Percentiles rank a stretch among this genome's conserved stretches.
These are phyloP conservation scores for Drosophila asahinai DNA, from an alignment of 1,140 invertebrate genomes.

Conservation along the genomic window DNA sequence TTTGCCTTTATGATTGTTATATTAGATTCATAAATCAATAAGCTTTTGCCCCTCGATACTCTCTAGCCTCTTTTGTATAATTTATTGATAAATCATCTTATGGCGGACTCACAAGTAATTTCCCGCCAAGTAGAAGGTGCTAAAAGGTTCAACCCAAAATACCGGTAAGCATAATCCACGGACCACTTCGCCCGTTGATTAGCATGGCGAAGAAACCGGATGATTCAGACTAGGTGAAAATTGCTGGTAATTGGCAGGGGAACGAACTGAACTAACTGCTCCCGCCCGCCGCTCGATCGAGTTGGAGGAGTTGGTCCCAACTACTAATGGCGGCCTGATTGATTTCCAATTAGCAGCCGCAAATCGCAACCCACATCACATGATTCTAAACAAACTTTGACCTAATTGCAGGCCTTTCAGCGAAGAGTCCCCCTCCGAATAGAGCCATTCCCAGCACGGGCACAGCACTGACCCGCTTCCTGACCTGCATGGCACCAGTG, in stretches of 20 bases:
- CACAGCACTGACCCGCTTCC: slow-evolving; percentile 77
- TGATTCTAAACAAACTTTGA: slow-evolving; percentile 64
- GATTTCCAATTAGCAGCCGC: slow-evolving; percentile 74
- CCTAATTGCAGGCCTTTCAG: slow-evolving; percentile 67
- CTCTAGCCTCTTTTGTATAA: slow-evolving; percentile 22
- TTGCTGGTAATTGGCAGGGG: slow-evolving; percentile 34
- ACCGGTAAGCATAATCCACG: slow-evolving; percentile 15
- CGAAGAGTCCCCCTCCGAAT: slow-evolving; percentile 24
- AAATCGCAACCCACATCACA: slow-evolving; percentile 58
- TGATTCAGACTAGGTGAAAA: slow-evolving; percentile 66
- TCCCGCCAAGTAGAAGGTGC: slow-evolving; percentile 30
- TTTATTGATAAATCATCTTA: slow-evolving; percentile 20
- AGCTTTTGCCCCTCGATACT: slow-evolving; percentile 1
- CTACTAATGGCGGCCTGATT: slow-evolving; percentile 73
- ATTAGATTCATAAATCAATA: slow-evolving; percentile 43
- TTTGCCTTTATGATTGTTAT: slow-evolving; percentile 19
- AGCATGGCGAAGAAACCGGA: slow-evolving; percentile 29
- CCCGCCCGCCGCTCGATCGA: slow-evolving; percentile 5
- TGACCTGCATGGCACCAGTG: slow-evolving; percentile 84
- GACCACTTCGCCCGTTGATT: slow-evolving; percentile 35
- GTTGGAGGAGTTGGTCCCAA: slow-evolving; percentile 1
- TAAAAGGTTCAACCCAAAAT: slow-evolving; percentile 46
- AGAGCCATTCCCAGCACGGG: slow-evolving; percentile 56
- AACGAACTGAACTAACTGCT: slow-evolving; percentile 15
- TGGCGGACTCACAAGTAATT: slow-evolving; percentile 5